Conservation (phyloP, 2,888 invertebrate genomes). For the Cephus nigrinus region DNA sequence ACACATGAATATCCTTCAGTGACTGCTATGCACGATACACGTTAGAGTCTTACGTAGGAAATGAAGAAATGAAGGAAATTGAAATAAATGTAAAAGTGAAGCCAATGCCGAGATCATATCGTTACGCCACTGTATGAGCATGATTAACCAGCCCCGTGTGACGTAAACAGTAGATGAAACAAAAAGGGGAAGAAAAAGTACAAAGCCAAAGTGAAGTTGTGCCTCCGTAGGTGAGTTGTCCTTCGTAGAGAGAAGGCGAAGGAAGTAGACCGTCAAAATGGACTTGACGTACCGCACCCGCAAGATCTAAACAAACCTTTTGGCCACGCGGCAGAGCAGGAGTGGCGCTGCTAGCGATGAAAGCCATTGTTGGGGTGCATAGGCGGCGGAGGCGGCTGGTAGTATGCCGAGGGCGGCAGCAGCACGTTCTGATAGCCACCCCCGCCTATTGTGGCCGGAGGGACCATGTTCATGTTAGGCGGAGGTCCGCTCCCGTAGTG, state of each 20-base stretch:
- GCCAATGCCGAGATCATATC: background rate
- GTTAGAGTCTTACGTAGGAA: background rate
- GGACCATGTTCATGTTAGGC: conserved; percentile 15
- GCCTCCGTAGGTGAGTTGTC: background rate
- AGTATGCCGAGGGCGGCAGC: conserved; percentile 29
- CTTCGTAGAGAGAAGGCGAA: conserved; percentile 2
- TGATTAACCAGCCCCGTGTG: background rate
- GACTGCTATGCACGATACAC: background rate
- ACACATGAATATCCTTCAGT: background rate
- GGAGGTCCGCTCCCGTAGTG: conserved; percentile 24
- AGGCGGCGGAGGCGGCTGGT: conserved; percentile 39
- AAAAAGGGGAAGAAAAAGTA: background rate
- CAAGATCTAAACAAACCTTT: conserved; percentile 40
- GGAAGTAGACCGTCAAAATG: conserved; percentile 23
- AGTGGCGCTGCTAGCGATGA: conserved; percentile 37
- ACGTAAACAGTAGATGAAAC: conserved; percentile 1
- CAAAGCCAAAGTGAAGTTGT: background rate
- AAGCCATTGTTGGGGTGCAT: conserved; percentile 40
- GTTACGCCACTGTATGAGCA: background rate
- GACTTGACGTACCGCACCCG: conserved; percentile 32
- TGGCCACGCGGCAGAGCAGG: conserved; percentile 32
- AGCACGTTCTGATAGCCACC: conserved; percentile 35
- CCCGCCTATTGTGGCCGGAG: conserved; percentile 29
- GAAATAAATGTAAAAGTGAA: background rate
- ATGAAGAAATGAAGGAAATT: background rate